Conservation (phyloP, 2,113 vertebrate genomes). For the Rhizomys pruinosus region DNA sequence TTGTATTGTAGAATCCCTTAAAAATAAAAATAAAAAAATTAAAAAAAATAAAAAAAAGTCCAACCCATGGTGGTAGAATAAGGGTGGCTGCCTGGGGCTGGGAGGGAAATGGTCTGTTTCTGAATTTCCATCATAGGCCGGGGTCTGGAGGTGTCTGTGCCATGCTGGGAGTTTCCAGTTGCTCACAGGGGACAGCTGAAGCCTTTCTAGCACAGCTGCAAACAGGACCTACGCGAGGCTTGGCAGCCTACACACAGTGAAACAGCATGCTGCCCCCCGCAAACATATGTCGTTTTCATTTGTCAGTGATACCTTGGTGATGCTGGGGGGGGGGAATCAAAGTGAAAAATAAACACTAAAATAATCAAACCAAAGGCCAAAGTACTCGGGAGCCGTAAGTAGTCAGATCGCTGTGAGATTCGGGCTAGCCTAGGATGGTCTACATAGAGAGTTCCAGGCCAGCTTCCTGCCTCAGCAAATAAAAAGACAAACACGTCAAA, state of each 20-base stretch:
- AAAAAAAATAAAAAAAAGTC: too few relatives aligned
- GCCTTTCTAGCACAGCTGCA: not conserved
- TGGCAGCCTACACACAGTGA: too few relatives aligned
- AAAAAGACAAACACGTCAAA: not conserved
- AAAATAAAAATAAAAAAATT: too few relatives aligned
- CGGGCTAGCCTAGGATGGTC: too few relatives aligned
- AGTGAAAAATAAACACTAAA: not conserved
- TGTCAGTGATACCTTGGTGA: not conserved
- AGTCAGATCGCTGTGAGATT: too few relatives aligned
- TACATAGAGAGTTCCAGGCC: too few relatives aligned
- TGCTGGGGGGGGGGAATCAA: not conserved
- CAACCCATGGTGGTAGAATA: not conserved
- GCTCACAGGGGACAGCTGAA: not conserved
- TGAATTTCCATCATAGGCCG: too few relatives aligned
- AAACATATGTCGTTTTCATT: not conserved
- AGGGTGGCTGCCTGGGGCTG: not conserved
- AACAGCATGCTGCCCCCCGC: too few relatives aligned
- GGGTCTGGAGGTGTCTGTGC: not conserved
- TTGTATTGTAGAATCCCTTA: too few relatives aligned
- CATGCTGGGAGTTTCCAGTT: too few relatives aligned
- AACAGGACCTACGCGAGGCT: not conserved
- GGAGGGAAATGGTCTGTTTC: not conserved
- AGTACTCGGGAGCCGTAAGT: too few relatives aligned
- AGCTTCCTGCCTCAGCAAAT: too few relatives aligned
- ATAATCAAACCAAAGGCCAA: not conserved